These are phyloP conservation scores for Crioceris asparagi DNA, from an alignment of 2,888 invertebrate species.

Conservation along the genomic window DNA sequence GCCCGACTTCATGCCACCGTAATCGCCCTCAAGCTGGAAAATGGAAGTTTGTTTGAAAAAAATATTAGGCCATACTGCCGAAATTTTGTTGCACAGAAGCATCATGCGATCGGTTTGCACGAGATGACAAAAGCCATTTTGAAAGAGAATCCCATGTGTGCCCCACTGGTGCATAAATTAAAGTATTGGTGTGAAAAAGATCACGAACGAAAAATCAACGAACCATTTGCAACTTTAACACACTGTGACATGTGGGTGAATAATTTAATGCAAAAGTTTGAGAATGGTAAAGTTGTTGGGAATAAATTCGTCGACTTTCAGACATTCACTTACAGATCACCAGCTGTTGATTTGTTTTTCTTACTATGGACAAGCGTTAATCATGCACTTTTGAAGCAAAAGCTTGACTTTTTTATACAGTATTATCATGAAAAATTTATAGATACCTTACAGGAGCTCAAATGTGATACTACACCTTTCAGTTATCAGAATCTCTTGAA, in stretches of 20 bases:
- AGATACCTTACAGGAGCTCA: constrained; percentile 27
- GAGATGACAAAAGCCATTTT: constrained; percentile 1
- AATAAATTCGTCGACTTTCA: constrained; percentile 47
- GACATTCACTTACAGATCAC: constrained; percentile 40
- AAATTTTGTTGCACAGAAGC: constrained; percentile 4
- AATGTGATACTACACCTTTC: constrained; percentile 28
- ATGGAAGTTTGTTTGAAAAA: constrained; percentile 34
- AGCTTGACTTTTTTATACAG: constrained; percentile 38
- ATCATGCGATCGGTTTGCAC: not conserved
- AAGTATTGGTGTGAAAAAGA: constrained; percentile 4
- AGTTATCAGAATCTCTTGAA: constrained; percentile 31
- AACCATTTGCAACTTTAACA: constrained; percentile 39
- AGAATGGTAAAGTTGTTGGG: constrained; percentile 23
- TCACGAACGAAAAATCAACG: not conserved
- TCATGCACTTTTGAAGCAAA: constrained; percentile 30
- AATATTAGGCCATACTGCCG: constrained; percentile 31
- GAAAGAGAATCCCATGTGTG: constrained; percentile 7
- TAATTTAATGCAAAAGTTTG: constrained; percentile 43
- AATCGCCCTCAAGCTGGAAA: constrained; percentile 39
- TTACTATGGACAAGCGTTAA: constrained; percentile 42
- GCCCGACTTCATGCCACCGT: constrained; percentile 47
- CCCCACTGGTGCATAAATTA: constrained; percentile 1
- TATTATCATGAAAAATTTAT: constrained; percentile 41
- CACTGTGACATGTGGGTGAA: constrained; percentile 50
- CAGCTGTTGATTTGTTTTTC: constrained; percentile 43